Percentiles rank a stretch among this genome's conserved stretches.
phyloP scores from a whole-genome alignment of 2,113 vertebrate species.

The Procavia capensis region DNA sequence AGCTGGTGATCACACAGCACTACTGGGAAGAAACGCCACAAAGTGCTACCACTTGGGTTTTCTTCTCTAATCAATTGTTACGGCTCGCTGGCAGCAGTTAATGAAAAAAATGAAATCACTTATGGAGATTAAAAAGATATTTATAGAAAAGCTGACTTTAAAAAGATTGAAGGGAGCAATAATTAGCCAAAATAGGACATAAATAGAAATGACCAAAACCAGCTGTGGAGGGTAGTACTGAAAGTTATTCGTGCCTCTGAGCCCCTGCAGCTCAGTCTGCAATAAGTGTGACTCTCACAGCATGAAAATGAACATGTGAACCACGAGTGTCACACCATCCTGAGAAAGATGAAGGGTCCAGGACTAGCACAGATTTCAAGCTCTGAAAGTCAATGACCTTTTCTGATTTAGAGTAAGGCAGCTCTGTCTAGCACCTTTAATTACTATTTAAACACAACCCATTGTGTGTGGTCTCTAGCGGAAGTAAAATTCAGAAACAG shows the following conservation, averaged over 20 bases:
- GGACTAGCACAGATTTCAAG: background rate
- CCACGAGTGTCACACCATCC: background rate
- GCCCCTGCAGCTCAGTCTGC: background rate
- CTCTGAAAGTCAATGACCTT: background rate
- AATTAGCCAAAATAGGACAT: slow-evolving; percentile 50
- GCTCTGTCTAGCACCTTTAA: background rate
- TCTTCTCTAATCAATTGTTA: slow-evolving; percentile 73
- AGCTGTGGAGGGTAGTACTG: background rate
- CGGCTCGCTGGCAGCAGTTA: slow-evolving; percentile 71
- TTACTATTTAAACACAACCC: slow-evolving; percentile 8
- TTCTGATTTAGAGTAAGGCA: background rate
- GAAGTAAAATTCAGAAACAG: background rate
- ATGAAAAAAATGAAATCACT: slow-evolving; percentile 60
- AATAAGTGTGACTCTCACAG: background rate
- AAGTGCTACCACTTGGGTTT: slow-evolving; percentile 34
- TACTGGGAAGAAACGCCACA: slow-evolving; percentile 61
- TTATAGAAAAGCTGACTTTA: slow-evolving; percentile 72
- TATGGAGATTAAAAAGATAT: slow-evolving; percentile 68
- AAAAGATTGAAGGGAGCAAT: slow-evolving; percentile 52
- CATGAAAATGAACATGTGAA: background rate
- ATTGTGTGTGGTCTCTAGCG: background rate
- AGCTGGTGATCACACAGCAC: background rate
- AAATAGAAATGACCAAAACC: slow-evolving; percentile 32
- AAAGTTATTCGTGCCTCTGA: background rate
- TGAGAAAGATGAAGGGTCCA: background rate